Base-by-base conservation (phyloP, 2,797 vertebrate genomes). In the Enteromius afrohamiltoni region DNA sequence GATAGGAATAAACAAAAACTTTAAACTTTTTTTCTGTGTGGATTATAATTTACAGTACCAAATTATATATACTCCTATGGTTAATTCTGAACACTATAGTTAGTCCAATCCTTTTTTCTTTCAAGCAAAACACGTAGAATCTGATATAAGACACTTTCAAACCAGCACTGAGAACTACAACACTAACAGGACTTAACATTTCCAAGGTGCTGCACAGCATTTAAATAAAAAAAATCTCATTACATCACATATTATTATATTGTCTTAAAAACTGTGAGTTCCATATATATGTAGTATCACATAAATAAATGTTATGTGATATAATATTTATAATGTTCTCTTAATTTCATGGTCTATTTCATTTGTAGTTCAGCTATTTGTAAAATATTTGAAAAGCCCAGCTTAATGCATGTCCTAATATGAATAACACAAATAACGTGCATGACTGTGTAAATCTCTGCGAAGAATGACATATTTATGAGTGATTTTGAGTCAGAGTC, bases 401-500 rank as follows among this genome's bases (percentile, higher is more conserved):
- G 2, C 16, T 64, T 64, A 29, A 64, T 64, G 60, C 29, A 64
- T 14, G 4, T 45, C 19, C 31, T 74, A 16, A 9, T 37, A 67
- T n/a, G 29, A 73, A 67, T 40, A 31, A 47, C 14, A 8, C 21
- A 9, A 34, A 74, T 51, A 26, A 47, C 11, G 53, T 58, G 14
- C 23, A 14, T 64, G 10, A 65, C 47, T 64, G n/a, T 62, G 21
- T 34, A 79, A 79, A 76, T 58, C 62, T 34, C 40, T 79, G 77
- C 19, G 1, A 13, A 26, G 45, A 31, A 16, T 83, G 69, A 34
- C 31, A 75, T 60, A 29, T 64, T 53, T 77, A 42, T 45, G 71
- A 75, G 55, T 62, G 78, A 75, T 23, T 80, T 70, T 78, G 34
- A 74, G 60, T 81, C 49, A 65, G 5, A 21, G 67, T 83, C 80